These are phyloP conservation scores for Drosophila jambulina DNA, from an alignment of 1,140 invertebrate genomes.

Conservation along the genomic window DNA sequence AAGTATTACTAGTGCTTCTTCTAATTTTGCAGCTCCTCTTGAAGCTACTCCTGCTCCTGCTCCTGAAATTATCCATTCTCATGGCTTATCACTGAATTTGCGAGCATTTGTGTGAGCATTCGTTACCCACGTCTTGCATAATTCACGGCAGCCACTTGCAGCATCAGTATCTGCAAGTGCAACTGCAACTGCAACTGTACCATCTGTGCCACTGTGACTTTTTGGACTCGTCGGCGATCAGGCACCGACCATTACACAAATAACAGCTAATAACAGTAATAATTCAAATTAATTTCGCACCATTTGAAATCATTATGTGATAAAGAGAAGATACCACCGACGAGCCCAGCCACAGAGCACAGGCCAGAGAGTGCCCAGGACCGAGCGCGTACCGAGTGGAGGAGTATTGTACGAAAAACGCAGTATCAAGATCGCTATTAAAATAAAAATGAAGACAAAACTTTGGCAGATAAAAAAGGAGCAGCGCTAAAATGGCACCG, in stretches of 20 bases:
- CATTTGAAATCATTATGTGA: constrained; percentile 78
- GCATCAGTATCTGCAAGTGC: constrained; percentile 32
- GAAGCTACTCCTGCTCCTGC: background rate
- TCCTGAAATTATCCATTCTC: constrained; percentile 37
- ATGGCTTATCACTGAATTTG: constrained; percentile 70
- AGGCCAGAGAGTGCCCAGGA: background rate
- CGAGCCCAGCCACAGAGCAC: background rate
- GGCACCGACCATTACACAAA: constrained; percentile 53
- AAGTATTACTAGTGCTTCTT: background rate
- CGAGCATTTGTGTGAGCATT: constrained; percentile 29
- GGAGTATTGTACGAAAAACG: constrained; percentile 9
- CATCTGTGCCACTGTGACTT: constrained; percentile 6
- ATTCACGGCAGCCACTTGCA: constrained; percentile 48
- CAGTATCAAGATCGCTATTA: constrained; percentile 73
- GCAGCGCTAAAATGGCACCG: constrained; percentile 44
- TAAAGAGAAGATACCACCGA: constrained; percentile 52
- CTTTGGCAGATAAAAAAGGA: constrained; percentile 69
- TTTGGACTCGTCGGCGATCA: constrained; percentile 22
- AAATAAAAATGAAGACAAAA: constrained; percentile 84
- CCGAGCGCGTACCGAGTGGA: constrained; percentile 1
- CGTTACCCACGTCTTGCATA: constrained; percentile 57
- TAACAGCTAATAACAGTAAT: constrained; percentile 79
- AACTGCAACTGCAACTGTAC: constrained; percentile 47
- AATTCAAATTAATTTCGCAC: constrained; percentile 80
- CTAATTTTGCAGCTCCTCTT: constrained; percentile 8